Evolutionary conservation across 2,113 vertebrate species (phyloP).

Genomic region (Zapus hudsonius): DNA sequence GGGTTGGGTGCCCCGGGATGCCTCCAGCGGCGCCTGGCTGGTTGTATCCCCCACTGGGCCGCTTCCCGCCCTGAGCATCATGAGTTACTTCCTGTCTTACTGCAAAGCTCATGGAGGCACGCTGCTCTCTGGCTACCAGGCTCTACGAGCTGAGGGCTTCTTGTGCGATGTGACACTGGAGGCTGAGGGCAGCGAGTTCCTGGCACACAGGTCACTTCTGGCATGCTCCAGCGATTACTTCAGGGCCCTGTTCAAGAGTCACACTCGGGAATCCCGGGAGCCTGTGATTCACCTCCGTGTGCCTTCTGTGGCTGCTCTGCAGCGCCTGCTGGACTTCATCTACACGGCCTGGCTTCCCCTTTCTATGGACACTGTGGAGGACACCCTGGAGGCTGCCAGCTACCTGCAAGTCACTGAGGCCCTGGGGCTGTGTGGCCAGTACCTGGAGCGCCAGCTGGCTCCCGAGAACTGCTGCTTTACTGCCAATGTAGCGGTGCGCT

Average conservation of each 20-base stretch:
- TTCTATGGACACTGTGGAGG: slow-evolving; percentile 89
- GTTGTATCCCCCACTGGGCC: neutral
- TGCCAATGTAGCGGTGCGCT: slow-evolving; percentile 92
- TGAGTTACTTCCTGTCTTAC: slow-evolving; percentile 95
- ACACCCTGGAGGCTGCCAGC: slow-evolving; percentile 91
- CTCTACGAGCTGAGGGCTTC: slow-evolving; percentile 89
- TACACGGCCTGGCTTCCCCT: slow-evolving; percentile 95
- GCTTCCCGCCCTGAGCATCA: slow-evolving; percentile 81
- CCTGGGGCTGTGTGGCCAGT: slow-evolving; percentile 90
- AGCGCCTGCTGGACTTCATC: slow-evolving; percentile 94
- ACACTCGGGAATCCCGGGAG: slow-evolving; percentile 90
- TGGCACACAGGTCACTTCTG: slow-evolving; percentile 93
- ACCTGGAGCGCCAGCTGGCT: slow-evolving; percentile 89
- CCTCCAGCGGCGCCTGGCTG: neutral
- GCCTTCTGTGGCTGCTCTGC: slow-evolving; percentile 89
- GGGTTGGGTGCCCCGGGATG: slow-evolving; percentile 26
- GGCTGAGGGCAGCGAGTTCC: slow-evolving; percentile 91
- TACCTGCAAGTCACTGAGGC: slow-evolving; percentile 95
- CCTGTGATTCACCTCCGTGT: slow-evolving; percentile 88
- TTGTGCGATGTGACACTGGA: slow-evolving; percentile 95
- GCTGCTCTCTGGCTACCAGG: slow-evolving; percentile 92
- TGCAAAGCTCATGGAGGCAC: slow-evolving; percentile 90
- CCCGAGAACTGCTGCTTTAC: slow-evolving; percentile 91
- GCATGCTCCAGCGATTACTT: slow-evolving; percentile 97
- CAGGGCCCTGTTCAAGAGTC: slow-evolving; percentile 94